Percentiles rank a stretch among this genome's conserved stretches.
Evolutionary conservation across 1,140 invertebrate genomes (phyloP).

Genomic region (Drosophila quadrilineata): DNA sequence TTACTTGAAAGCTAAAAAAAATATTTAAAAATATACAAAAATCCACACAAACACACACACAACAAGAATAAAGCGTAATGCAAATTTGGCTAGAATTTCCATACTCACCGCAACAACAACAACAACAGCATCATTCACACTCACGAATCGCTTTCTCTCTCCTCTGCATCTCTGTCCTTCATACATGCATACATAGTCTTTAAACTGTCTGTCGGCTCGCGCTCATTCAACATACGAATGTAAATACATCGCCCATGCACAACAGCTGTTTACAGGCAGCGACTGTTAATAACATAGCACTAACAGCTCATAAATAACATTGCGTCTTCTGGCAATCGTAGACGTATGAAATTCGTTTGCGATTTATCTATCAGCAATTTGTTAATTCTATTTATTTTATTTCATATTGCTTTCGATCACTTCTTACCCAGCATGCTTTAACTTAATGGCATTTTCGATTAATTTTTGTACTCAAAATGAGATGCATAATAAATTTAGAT

Average conservation of each 20-base stretch:
- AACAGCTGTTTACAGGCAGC: slow-evolving; percentile 16
- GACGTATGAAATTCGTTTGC: slow-evolving; percentile 9
- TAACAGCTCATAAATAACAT: slow-evolving; percentile 56
- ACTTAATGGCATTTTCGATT: slow-evolving; percentile 34
- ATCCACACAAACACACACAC: slow-evolving; percentile 28
- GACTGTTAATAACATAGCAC: slow-evolving; percentile 58
- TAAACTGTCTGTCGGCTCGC: neutral
- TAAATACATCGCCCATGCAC: too few species aligned
- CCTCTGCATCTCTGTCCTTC: slow-evolving; percentile 2
- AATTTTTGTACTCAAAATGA: slow-evolving; percentile 10
- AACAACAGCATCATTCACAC: slow-evolving; percentile 16
- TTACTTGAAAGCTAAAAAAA: slow-evolving; percentile 51
- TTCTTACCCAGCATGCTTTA: slow-evolving; percentile 55
- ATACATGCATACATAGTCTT: too few species aligned
- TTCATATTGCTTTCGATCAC: slow-evolving; percentile 34
- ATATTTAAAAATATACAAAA: too few species aligned
- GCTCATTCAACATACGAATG: too few species aligned
- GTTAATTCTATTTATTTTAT: slow-evolving; percentile 30
- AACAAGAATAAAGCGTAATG: slow-evolving; percentile 26
- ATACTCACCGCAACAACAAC: slow-evolving; percentile 47
- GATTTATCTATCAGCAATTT: slow-evolving; percentile 19
- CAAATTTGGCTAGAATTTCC: slow-evolving; percentile 56
- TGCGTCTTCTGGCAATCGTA: slow-evolving; percentile 11
- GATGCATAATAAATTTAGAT: slow-evolving; percentile 8
- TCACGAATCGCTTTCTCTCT: slow-evolving; percentile 21